Percentiles rank a stretch among this genome's conserved stretches.
phyloP scores from a whole-genome alignment of 2,888 invertebrate genomes.

The Volucella inflata region DNA sequence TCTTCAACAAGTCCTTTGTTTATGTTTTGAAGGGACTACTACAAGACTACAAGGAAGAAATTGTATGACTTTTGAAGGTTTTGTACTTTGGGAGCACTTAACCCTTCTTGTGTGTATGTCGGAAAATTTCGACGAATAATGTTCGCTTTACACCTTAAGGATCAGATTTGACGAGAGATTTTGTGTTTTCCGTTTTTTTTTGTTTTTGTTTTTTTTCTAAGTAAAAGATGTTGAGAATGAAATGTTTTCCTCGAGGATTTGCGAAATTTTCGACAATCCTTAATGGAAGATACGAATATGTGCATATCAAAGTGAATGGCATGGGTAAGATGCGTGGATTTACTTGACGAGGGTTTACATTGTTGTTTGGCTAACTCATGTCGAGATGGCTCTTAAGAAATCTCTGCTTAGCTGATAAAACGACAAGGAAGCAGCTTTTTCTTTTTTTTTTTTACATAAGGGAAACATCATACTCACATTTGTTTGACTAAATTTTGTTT shows the following conservation, averaged over 20 bases:
- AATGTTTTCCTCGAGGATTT: conserved; percentile 38
- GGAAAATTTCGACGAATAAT: conserved; percentile 37
- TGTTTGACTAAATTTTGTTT: too few species aligned
- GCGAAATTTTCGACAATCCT: conserved; percentile 33
- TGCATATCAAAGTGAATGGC: not conserved
- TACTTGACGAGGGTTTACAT: not conserved
- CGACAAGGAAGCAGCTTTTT: too few species aligned
- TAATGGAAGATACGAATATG: not conserved
- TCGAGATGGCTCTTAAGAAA: too few species aligned
- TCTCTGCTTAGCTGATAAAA: too few species aligned
- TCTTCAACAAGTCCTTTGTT: conserved; percentile 56
- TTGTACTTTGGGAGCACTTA: conserved; percentile 67
- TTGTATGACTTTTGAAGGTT: conserved; percentile 41
- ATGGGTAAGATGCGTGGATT: conserved; percentile 2
- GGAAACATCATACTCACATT: too few species aligned
- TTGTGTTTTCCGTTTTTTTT: conserved; percentile 5
- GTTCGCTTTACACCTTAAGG: conserved; percentile 39
- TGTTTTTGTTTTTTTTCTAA: conserved; percentile 27
- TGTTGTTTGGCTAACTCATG: too few species aligned
- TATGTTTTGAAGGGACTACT: conserved; percentile 66
- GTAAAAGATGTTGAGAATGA: conserved; percentile 19
- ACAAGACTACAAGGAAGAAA: conserved; percentile 4
- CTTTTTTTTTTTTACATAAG: too few species aligned
- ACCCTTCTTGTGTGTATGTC: conserved; percentile 53
- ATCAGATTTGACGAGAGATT: conserved; percentile 21